Percentiles rank a stretch among this genome's conserved stretches.
Evolutionary conservation across 2,888 invertebrate species (phyloP).

Genomic region (Cryptosula pallasiana): DNA sequence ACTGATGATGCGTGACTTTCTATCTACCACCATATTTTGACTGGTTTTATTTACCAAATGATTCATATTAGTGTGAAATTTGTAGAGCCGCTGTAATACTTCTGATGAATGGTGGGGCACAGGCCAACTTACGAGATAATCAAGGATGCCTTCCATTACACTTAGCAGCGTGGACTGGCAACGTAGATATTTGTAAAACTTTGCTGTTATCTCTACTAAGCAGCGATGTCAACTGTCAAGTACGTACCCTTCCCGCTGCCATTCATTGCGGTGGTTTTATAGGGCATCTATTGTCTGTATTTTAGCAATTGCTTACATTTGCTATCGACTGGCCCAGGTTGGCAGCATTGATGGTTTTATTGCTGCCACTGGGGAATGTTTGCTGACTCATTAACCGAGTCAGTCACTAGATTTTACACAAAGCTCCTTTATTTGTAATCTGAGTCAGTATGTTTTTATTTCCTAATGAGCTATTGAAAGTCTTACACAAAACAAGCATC

Average conservation of each 20-base stretch:
- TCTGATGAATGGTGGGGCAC: conserved; percentile 77
- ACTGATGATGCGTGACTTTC: too few species aligned
- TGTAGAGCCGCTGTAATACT: conserved; percentile 78
- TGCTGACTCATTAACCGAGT: neutral
- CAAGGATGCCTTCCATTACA: conserved; percentile 89
- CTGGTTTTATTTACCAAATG: too few species aligned
- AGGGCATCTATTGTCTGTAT: neutral
- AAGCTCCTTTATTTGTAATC: neutral
- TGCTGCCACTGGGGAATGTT: neutral
- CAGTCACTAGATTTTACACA: neutral
- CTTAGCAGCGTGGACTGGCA: conserved; percentile 89
- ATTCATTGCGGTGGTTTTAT: too few species aligned
- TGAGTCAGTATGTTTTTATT: neutral
- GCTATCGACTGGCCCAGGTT: neutral
- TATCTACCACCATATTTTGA: too few species aligned
- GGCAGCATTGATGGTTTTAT: conserved; percentile 4
- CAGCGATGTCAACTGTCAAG: conserved; percentile 46
- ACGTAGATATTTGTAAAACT: conserved; percentile 78
- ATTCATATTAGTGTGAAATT: too few species aligned
- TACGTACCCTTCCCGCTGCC: too few species aligned
- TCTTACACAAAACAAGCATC: too few species aligned
- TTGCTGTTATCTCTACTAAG: conserved; percentile 62
- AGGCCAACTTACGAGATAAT: conserved; percentile 79
- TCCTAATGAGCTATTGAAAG: neutral
- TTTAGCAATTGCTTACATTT: neutral